Percentiles rank a stretch among this genome's conserved stretches.
Evolutionary conservation across 2,888 invertebrate species (phyloP).

Genomic region (Phyllotreta cruciferae): DNA sequence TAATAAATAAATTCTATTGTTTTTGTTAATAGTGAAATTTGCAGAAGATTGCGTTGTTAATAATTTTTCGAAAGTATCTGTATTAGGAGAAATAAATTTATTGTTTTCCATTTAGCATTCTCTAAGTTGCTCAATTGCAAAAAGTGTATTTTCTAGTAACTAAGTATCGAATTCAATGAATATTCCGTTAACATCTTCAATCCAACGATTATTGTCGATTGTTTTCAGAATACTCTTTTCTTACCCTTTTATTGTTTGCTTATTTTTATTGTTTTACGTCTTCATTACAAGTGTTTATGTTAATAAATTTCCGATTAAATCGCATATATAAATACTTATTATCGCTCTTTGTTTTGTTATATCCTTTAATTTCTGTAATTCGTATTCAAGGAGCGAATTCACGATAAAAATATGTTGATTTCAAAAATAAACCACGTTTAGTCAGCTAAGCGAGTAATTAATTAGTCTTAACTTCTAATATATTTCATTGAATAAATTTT

Average conservation of each 20-base stretch:
- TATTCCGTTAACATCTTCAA: constrained; percentile 5
- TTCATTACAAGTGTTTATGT: constrained; percentile 25
- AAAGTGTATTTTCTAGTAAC: not conserved
- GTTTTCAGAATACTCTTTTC: constrained; percentile 11
- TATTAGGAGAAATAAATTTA: no score
- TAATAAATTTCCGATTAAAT: constrained; percentile 18
- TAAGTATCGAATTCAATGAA: not conserved
- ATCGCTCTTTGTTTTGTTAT: not conserved
- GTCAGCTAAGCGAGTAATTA: no score
- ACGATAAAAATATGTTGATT: no score
- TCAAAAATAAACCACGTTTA: no score
- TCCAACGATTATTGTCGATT: constrained; percentile 14
- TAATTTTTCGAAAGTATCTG: no score
- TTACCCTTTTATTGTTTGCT: constrained; percentile 14
- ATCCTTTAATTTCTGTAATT: constrained; percentile 5
- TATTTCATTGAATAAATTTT: no score
- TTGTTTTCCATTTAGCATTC: no score
- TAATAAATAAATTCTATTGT: no score
- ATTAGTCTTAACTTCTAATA: no score
- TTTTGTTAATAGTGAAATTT: no score
- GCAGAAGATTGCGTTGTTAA: no score
- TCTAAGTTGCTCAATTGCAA: not conserved
- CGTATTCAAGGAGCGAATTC: not conserved
- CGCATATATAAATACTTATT: not conserved
- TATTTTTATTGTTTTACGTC: constrained; percentile 20